phyloP scores from a whole-genome alignment of 2,888 invertebrate genomes.

The Melieria crassipennis region DNA sequence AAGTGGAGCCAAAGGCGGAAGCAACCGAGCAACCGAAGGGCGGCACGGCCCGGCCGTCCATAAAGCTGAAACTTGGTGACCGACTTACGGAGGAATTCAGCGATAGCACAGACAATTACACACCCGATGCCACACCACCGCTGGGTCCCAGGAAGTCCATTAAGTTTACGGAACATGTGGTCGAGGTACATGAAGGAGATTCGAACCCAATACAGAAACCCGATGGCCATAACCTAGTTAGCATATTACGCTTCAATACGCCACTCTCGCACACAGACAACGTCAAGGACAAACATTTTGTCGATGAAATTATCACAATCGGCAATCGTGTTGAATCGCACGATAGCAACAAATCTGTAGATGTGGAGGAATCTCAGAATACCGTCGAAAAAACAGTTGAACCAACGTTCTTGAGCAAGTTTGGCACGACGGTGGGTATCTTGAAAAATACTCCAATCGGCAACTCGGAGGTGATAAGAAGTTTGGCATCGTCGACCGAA shows the following conservation, averaged over 20 bases:
- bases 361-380: not conserved
- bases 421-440: conserved; percentile 36
- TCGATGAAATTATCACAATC: not conserved
- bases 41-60: not conserved
- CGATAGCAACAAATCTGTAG: not conserved
- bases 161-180: conserved; percentile 52
- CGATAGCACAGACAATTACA: not conserved
- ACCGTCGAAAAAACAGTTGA: too few relatives aligned
- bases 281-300: too few relatives aligned
- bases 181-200: conserved; percentile 45
- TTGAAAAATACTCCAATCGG: conserved; percentile 41
- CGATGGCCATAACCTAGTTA: conserved; percentile 35
- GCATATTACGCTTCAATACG: conserved; percentile 36
- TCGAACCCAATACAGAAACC: conserved; percentile 35
- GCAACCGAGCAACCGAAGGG: conserved; percentile 33
- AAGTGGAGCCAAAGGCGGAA: conserved; percentile 21
- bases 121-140: not conserved
- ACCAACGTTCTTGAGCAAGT: not conserved
- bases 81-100: not conserved
- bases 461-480: conserved; percentile 43
- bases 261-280: conserved; percentile 6
- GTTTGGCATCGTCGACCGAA: conserved; percentile 47
- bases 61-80: not conserved
- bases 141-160: conserved; percentile 47
- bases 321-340: not conserved